Percentiles rank a stretch among this genome's conserved stretches.
Conservation (phyloP, 2,888 invertebrate genomes). For the Rambutsinella grinnellia region DNA sequence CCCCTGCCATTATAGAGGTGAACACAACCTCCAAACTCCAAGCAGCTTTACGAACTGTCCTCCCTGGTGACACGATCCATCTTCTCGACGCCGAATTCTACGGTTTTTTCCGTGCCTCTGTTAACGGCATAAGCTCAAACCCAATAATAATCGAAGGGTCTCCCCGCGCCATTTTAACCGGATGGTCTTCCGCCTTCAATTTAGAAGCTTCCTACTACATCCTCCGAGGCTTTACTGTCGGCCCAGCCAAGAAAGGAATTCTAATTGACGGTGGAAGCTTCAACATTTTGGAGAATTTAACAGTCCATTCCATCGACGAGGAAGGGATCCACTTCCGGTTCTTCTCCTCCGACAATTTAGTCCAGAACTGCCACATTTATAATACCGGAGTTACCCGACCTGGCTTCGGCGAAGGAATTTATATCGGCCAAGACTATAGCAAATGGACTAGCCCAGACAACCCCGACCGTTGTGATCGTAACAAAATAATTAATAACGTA, state of each 20-base stretch:
- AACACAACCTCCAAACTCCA: conserved; percentile 42
- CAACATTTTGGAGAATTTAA: conserved; percentile 53
- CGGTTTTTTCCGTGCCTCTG: conserved; percentile 50
- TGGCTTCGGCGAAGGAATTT: conserved; percentile 60
- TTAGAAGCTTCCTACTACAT: conserved; percentile 53
- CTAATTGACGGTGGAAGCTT: conserved; percentile 54
- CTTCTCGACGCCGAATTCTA: conserved; percentile 47
- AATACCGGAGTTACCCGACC: conserved; percentile 50
- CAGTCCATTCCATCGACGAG: conserved; percentile 52
- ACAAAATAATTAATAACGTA: conserved; percentile 47
- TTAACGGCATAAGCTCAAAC: conserved; percentile 38
- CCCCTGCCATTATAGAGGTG: conserved; percentile 13
- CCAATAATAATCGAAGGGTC: conserved; percentile 51
- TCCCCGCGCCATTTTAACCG: conserved; percentile 39
- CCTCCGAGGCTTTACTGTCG: conserved; percentile 51
- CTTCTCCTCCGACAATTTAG: conserved; percentile 51
- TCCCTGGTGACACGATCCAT: conserved; percentile 52
- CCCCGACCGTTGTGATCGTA: conserved; percentile 57
- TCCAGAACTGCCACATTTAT: conserved; percentile 40
- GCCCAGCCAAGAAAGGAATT: conserved; percentile 54
- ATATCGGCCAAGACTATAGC: conserved; percentile 56
- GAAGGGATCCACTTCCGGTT: conserved; percentile 61
- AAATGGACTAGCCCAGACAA: conserved; percentile 47
- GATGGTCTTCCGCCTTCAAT: conserved; percentile 57
- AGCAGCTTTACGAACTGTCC: conserved; percentile 39